These are phyloP conservation scores for Oncorhynchus masou DNA, from an alignment of 2,113 vertebrate species.

Conservation along the genomic window DNA sequence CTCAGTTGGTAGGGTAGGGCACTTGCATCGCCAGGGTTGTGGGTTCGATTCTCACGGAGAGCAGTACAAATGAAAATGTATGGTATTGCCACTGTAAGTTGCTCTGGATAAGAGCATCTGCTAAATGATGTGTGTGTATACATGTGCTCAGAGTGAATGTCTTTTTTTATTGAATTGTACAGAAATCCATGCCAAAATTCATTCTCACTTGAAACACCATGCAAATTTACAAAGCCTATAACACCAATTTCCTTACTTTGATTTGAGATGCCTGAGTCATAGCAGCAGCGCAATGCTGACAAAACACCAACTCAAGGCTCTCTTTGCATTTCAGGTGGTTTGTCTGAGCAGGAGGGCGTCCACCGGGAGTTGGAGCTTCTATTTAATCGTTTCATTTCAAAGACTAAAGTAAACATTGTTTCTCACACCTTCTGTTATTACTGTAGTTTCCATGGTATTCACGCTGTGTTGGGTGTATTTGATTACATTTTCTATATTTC, in stretches of 20 bases:
- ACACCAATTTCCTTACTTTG: conserved; percentile 18
- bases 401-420: conserved; percentile 42
- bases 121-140: background rate
- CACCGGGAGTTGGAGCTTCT: conserved; percentile 25
- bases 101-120: no score
- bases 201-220: background rate
- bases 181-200: conserved; percentile 6
- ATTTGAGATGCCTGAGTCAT: conserved; percentile 26
- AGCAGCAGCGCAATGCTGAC: conserved; percentile 26
- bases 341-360: conserved; percentile 15
- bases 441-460: conserved; percentile 20
- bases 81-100: no score
- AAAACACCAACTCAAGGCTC: conserved; percentile 12
- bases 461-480: conserved; percentile 25
- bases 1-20: no score
- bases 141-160: background rate
- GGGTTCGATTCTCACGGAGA: no score
- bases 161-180: background rate
- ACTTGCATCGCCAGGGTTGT: no score
- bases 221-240: background rate
- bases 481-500: conserved; percentile 39
- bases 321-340: conserved; percentile 1
- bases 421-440: conserved; percentile 36
- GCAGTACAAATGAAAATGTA: no score
- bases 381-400: conserved; percentile 57